Percentiles rank a stretch among this genome's conserved stretches.
Conservation (phyloP, 2,113 vertebrate species). For the Calidris pygmaea region DNA sequence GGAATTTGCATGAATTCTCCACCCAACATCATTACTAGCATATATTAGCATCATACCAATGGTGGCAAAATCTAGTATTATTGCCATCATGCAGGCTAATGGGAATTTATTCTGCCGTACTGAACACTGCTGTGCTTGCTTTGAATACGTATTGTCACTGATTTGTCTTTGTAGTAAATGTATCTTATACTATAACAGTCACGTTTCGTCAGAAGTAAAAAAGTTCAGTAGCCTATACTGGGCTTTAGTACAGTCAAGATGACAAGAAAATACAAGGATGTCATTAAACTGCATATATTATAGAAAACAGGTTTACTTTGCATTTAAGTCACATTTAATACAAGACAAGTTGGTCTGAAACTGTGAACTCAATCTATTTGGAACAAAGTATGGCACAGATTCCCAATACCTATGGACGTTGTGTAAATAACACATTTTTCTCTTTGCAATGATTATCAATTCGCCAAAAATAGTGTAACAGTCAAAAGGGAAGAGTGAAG, state of each 20-base stretch:
- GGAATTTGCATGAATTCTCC: neutral
- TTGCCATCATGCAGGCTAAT: neutral
- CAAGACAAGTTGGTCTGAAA: conserved; percentile 65
- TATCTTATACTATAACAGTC: conserved; percentile 32
- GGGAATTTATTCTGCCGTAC: neutral
- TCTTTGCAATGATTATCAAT: conserved; percentile 74
- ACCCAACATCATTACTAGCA: neutral
- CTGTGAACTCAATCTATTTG: conserved; percentile 46
- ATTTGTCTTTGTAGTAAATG: conserved; percentile 33
- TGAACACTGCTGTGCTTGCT: neutral
- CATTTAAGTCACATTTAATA: conserved; percentile 66
- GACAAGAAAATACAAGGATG: conserved; percentile 54
- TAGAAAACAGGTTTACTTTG: conserved; percentile 67
- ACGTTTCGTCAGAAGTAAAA: conserved; percentile 2
- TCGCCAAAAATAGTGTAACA: conserved; percentile 68
- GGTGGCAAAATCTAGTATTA: neutral
- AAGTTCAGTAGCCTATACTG: neutral
- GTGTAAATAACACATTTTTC: conserved; percentile 50
- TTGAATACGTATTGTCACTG: neutral
- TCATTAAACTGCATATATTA: conserved; percentile 55
- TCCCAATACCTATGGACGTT: conserved; percentile 29
- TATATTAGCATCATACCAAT: neutral
- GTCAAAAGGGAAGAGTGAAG: conserved; percentile 66
- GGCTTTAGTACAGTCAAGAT: conserved; percentile 18
- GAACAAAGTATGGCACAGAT: conserved; percentile 69